Evolutionary conservation across 1,140 invertebrate genomes (phyloP).

Genomic region (Grapholita molesta): DNA sequence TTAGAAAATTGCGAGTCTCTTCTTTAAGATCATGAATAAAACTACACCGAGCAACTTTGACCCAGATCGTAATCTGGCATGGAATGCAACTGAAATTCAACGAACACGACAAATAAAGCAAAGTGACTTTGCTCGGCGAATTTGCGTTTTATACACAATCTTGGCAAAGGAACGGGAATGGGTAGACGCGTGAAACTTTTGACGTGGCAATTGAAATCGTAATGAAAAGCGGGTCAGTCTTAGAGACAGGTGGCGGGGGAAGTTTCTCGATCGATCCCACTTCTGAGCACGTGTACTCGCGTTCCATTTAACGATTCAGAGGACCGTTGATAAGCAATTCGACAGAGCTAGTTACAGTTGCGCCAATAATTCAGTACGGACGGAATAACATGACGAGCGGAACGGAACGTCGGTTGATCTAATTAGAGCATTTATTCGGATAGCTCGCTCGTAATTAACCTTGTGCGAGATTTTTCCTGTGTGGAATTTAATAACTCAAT

Average conservation of each 20-base stretch:
- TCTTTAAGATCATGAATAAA: not conserved
- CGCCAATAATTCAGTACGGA: not conserved
- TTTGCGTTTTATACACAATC: not conserved
- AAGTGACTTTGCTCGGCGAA: not conserved
- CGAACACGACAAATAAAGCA: slow-evolving; percentile 6
- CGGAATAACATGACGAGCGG: not conserved
- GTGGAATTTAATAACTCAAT: slow-evolving; percentile 3
- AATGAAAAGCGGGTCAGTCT: slow-evolving; percentile 35
- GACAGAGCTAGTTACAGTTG: not conserved
- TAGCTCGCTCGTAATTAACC: not conserved
- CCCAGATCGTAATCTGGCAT: slow-evolving; percentile 9
- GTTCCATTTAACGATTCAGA: not conserved
- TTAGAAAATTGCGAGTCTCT: not conserved
- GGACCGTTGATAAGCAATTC: slow-evolving; percentile 2
- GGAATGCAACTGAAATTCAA: slow-evolving; percentile 10
- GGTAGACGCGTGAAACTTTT: not conserved
- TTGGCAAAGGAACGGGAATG: not conserved
- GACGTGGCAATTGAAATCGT: slow-evolving; percentile 3
- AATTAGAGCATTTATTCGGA: slow-evolving; percentile 10
- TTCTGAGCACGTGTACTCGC: slow-evolving; percentile 6
- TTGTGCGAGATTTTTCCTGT: not conserved
- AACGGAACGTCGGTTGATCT: not conserved
- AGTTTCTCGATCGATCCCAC: slow-evolving; percentile 26
- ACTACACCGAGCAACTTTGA: slow-evolving; percentile 2
- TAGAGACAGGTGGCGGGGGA: slow-evolving; percentile 28